These are phyloP conservation scores for Whitmania pigra DNA, from an alignment of 1,140 invertebrate species.

Conservation along the genomic window DNA sequence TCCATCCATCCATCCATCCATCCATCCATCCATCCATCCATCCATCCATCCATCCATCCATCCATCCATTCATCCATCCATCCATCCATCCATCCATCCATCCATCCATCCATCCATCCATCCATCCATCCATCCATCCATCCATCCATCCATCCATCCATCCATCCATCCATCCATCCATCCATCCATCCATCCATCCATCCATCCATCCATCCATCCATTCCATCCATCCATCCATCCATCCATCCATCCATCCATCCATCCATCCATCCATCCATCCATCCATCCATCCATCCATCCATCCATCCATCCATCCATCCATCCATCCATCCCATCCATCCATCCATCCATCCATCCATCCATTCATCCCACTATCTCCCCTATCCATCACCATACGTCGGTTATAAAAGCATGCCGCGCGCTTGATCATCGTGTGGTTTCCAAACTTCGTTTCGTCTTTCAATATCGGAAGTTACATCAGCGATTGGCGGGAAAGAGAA, in stretches of 20 bases:
- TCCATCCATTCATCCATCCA: background rate
- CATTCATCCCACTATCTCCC: background rate
- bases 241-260: conserved; percentile 14
- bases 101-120: background rate
- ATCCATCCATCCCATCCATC: conserved; percentile 15
- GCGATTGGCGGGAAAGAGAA: too few relatives aligned
- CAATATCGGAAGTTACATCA: too few relatives aligned
- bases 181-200: conserved; percentile 18
- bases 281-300: conserved; percentile 17
- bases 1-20: conserved; percentile 17
- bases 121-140: conserved; percentile 13
- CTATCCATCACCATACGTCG: background rate
- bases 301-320: conserved; percentile 16
- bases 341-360: conserved; percentile 7
- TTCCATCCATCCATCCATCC: background rate
- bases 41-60: conserved; percentile 7
- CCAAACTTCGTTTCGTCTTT: too few relatives aligned
- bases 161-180: conserved; percentile 16
- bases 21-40: conserved; percentile 16
- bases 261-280: conserved; percentile 15
- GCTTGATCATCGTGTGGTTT: background rate
- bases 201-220: too few relatives aligned
- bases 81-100: background rate
- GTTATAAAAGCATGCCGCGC: background rate
- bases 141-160: background rate